Conservation (phyloP, 2,113 vertebrate species). For the Orientallactaga bullata region DNA sequence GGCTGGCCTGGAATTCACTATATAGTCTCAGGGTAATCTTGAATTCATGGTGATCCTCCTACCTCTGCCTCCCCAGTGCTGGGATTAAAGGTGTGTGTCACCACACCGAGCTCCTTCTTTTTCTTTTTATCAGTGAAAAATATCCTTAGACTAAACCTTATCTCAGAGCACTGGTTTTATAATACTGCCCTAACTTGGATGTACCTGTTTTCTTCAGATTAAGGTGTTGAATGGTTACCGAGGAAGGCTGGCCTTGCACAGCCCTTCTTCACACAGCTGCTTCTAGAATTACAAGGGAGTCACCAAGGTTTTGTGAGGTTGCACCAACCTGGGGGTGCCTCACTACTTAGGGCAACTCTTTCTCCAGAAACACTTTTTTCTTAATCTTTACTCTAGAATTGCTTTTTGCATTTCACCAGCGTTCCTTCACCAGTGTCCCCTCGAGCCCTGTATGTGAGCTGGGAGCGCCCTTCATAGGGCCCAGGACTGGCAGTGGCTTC, state of each 20-base stretch:
- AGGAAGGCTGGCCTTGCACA: background rate
- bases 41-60: too few species aligned
- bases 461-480: background rate
- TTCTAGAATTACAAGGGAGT: background rate
- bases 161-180: background rate
- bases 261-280: background rate
- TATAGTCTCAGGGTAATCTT: too few species aligned
- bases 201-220: background rate
- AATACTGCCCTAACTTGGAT: background rate
- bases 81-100: too few species aligned
- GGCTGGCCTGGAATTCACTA: too few species aligned
- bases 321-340: background rate
- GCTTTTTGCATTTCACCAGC: background rate
- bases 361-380: background rate
- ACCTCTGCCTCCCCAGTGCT: too few species aligned
- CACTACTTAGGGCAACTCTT: background rate
- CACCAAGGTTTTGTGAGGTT: background rate
- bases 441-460: background rate
- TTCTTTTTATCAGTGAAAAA: background rate
- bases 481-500: background rate
- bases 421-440: background rate
- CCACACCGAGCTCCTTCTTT: too few species aligned
- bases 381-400: background rate
- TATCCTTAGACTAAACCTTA: background rate
- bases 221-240: background rate